Evolutionary conservation across 2,113 vertebrate species (phyloP).

Genomic region (Lichenostomus cassidix): DNA sequence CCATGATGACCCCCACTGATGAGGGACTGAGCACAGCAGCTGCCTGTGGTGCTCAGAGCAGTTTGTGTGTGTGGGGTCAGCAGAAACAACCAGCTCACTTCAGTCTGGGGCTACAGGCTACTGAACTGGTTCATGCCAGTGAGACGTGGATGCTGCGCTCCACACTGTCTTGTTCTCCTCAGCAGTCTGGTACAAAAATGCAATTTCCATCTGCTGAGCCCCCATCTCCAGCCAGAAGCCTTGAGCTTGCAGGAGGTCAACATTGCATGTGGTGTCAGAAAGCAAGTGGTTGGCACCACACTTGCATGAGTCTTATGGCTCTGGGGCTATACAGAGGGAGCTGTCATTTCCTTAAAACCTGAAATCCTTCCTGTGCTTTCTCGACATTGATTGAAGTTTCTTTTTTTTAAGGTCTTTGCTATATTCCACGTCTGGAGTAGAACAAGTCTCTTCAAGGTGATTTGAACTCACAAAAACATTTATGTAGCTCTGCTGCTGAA

Average conservation of each 20-base stretch:
- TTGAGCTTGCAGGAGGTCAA: neutral
- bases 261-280: neutral
- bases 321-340: neutral
- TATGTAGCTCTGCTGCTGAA: neutral
- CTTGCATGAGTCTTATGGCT: neutral
- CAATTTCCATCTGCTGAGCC: neutral
- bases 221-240: neutral
- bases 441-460: neutral
- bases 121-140: neutral
- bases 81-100: neutral
- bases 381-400: neutral
- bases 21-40: neutral
- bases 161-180: accelerated
- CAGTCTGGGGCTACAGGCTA: neutral
- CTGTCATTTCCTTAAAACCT: neutral
- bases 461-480: neutral
- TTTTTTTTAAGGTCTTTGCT: neutral
- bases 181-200: neutral
- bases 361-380: neutral
- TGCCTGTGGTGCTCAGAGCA: neutral
- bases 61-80: neutral
- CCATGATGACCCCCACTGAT: neutral
- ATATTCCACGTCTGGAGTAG: neutral
- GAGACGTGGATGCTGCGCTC: neutral
- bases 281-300: accelerated